phyloP scores from a whole-genome alignment of 1,140 invertebrate genomes.

The Platyura marginata region DNA sequence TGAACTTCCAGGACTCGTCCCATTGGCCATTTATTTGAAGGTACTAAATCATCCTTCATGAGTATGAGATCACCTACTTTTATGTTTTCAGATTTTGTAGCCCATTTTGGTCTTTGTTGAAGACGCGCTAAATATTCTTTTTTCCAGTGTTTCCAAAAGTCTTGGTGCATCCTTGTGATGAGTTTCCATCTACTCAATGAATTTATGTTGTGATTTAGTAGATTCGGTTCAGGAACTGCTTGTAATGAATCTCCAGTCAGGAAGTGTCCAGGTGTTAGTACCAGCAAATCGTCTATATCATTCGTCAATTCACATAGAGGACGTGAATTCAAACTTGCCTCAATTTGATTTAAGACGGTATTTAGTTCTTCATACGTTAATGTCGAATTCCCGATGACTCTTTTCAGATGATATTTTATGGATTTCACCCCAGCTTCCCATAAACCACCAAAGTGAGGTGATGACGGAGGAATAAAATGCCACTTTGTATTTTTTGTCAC shows the following conservation, averaged over 20 bases:
- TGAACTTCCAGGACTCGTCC: conserved; percentile 11
- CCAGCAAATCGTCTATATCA: neutral
- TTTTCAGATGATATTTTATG: conserved; percentile 3
- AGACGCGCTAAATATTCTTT: conserved; percentile 9
- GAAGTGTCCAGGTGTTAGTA: conserved; percentile 9
- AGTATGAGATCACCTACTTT: conserved; percentile 15
- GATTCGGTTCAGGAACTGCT: conserved; percentile 11
- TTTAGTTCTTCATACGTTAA: conserved; percentile 13
- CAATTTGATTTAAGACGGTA: conserved; percentile 10
- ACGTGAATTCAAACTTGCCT: conserved; percentile 12
- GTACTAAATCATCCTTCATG: conserved; percentile 15
- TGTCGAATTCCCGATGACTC: conserved; percentile 5
- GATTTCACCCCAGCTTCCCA: conserved; percentile 6
- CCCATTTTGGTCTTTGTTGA: conserved; percentile 10
- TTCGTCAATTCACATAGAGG: conserved; percentile 4
- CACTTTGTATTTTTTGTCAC: conserved; percentile 3
- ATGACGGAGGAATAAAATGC: conserved; percentile 10
- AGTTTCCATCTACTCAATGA: conserved; percentile 5
- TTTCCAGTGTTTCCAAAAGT: conserved; percentile 10
- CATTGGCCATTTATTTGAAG: conserved; percentile 15
- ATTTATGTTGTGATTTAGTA: neutral
- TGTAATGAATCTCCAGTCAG: conserved; percentile 5
- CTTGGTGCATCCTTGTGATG: conserved; percentile 4
- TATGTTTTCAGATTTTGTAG: conserved; percentile 5
- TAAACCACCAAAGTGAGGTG: conserved; percentile 11